These are phyloP conservation scores for Gymnocephalus cernua DNA, from an alignment of 2,113 vertebrate species.

Conservation along the genomic window DNA sequence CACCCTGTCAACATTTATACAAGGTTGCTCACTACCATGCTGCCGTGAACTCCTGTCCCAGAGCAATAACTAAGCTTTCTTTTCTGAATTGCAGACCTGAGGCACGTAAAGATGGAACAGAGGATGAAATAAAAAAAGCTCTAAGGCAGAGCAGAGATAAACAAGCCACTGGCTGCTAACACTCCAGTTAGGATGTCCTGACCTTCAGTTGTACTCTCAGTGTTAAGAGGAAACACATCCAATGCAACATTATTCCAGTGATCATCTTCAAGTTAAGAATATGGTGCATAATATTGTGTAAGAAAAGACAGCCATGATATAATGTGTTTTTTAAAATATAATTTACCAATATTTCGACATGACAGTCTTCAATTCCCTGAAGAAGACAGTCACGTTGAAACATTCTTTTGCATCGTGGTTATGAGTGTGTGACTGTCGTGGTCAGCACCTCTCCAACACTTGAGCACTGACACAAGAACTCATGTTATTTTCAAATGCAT, in stretches of 20 bases:
- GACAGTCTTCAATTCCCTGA: too few species aligned
- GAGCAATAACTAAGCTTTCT: slow-evolving; percentile 57
- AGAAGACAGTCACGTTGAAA: too few species aligned
- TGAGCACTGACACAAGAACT: slow-evolving; percentile 10
- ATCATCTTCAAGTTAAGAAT: not conserved
- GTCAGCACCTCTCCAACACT: too few species aligned
- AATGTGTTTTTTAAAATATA: too few species aligned
- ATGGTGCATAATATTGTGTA: not conserved
- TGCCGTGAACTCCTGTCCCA: slow-evolving; percentile 54
- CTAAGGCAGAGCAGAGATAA: slow-evolving; percentile 47
- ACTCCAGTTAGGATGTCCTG: slow-evolving; percentile 49
- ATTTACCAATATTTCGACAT: too few species aligned
- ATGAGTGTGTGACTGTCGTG: too few species aligned
- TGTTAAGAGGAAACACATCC: slow-evolving; percentile 6
- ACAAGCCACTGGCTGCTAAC: slow-evolving; percentile 45
- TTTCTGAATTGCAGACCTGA: slow-evolving; percentile 62
- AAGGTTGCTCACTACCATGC: slow-evolving; percentile 59
- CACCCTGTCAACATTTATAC: slow-evolving; percentile 68
- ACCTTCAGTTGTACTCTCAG: slow-evolving; percentile 28
- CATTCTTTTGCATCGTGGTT: too few species aligned
- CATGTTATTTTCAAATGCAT: slow-evolving; percentile 18
- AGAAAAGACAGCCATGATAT: too few species aligned
- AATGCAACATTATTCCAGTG: not conserved
- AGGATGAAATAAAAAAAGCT: slow-evolving; percentile 57
- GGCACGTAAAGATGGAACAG: slow-evolving; percentile 39